Evolutionary conservation across 1,140 invertebrate genomes (phyloP), one percentile per base, ranked within the genome.

Genomic region (Megalonaias nervosa): DNA sequence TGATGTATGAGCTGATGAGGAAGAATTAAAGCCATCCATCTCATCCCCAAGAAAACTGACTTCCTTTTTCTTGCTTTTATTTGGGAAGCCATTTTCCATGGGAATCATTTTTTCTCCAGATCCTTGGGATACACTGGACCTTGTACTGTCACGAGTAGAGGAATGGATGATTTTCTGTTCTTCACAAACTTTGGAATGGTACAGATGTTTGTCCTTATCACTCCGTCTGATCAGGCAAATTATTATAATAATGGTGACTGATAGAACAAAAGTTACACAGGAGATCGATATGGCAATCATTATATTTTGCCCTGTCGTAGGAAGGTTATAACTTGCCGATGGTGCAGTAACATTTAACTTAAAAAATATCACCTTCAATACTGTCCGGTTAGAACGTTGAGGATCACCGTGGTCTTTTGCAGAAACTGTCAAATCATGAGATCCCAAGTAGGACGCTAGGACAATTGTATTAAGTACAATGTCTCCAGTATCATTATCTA

Each of bases 171-270:
- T 85, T 64, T 86, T 86, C 75, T 86, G 82, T 58, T 87, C 85
- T 70, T 86, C 85, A 26, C 72, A 67, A 59, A 82, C 83, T 75
- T 82, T 81, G 26, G 81, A 71, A 68, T 74, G 71, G 59, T 85
- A 83, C 11, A 84, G 75, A 72, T 80, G 82, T 38, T 84, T 83
- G 57, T 84, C 78, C 16, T 78, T 72, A 75, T 89, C 87, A 17
- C 85, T 84, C 67, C 81, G 76, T 61, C 81, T 82, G 58, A 88
- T 86, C 26, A 89, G 81, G 73, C 86, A 88, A 56, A 89, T 89
- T 16, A 83, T 84, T 55, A 84, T 75, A 14, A 89, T 84, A 6
- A 89, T 86, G 15, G 84, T 81, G 11, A 87, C 68, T 1, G 85
- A 85, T 1, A 89, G 75, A 19, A 87, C 83, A 23, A 84, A 65